Conservation (phyloP, 1,140 invertebrate species). For the Heliconius hermathena region DNA sequence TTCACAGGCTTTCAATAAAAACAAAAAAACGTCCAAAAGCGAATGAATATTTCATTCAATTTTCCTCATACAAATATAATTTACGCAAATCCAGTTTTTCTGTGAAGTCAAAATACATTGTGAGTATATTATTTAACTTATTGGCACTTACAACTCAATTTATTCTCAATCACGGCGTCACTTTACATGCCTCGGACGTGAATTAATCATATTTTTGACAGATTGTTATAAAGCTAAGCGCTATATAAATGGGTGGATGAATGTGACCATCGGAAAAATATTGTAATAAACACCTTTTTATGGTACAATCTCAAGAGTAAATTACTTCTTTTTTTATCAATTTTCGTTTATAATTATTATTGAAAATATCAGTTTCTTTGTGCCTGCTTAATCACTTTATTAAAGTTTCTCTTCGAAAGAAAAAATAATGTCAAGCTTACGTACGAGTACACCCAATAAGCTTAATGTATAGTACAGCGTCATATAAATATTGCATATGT, state of each 20-base stretch:
- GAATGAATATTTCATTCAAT: constrained; percentile 1
- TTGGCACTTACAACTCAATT: constrained; percentile 11
- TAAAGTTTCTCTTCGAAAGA: background rate
- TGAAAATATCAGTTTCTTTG: constrained; percentile 4
- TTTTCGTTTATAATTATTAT: constrained; percentile 3
- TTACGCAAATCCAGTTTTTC: background rate
- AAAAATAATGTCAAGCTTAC: background rate
- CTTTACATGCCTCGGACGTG: background rate
- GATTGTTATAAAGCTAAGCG: constrained; percentile 1
- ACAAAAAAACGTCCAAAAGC: background rate
- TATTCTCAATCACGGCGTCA: constrained; percentile 1
- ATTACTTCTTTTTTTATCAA: background rate
- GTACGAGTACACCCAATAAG: background rate
- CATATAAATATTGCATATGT: background rate
- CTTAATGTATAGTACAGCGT: background rate
- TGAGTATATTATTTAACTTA: background rate
- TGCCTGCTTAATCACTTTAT: background rate
- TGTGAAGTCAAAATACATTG: background rate
- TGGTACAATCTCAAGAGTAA: background rate
- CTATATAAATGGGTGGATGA: constrained; percentile 11
- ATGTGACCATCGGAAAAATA: constrained; percentile 12
- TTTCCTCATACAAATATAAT: constrained; percentile 1
- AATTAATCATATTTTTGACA: constrained; percentile 14
- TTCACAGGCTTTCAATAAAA: background rate
- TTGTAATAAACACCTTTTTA: constrained; percentile 11